Conservation (phyloP, 2,113 vertebrate genomes). For the Tamias sibiricus region DNA sequence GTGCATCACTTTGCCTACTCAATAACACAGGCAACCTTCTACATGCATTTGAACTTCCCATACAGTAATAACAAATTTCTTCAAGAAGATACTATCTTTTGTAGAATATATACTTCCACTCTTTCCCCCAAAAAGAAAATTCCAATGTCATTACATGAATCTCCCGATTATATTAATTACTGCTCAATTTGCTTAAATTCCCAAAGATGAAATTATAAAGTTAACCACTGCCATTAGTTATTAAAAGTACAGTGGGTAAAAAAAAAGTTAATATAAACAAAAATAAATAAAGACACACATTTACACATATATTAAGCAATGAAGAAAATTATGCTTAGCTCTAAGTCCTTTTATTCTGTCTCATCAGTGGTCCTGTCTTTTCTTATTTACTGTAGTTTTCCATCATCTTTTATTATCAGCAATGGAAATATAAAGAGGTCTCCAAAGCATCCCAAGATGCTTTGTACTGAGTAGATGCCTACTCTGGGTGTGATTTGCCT, state of each 20-base stretch:
- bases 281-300: background rate
- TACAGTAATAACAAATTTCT: background rate
- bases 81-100: background rate
- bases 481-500: background rate
- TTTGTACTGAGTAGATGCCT: background rate
- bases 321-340: background rate
- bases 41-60: background rate
- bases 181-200: background rate
- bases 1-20: background rate
- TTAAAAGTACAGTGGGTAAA: background rate
- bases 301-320: background rate
- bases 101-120: background rate
- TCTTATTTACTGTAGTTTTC: background rate
- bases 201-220: conserved; percentile 30
- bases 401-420: background rate
- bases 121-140: background rate
- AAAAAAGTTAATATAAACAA: background rate
- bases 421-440: background rate
- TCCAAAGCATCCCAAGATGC: background rate
- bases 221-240: background rate
- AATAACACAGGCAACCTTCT: background rate
- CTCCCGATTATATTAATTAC: background rate
- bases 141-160: background rate
- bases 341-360: background rate
- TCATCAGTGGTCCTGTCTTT: background rate